A percentile compares a stretch with the other conserved stretches of the same genome.
These are phyloP conservation scores for Morus bassanus DNA, from an alignment of 2,797 vertebrate genomes.

Conservation along the genomic window DNA sequence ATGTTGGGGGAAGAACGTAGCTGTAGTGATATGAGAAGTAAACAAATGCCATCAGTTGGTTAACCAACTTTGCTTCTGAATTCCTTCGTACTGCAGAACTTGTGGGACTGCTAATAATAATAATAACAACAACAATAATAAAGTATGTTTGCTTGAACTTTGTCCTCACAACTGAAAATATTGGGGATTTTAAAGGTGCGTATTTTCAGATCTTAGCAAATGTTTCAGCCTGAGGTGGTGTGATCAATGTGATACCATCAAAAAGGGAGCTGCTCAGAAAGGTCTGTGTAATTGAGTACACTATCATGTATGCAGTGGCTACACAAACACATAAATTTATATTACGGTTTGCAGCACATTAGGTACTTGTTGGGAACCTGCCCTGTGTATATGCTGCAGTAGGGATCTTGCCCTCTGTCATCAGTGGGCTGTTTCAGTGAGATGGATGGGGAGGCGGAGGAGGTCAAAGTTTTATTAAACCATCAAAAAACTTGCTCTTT, in stretches of 20 bases:
- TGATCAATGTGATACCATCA: not conserved
- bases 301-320: not conserved
- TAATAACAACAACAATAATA: not conserved
- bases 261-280: not conserved
- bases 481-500: not conserved
- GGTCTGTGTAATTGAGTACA: not conserved
- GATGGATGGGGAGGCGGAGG: not conserved
- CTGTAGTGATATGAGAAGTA: not conserved
- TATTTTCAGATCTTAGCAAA: not conserved
- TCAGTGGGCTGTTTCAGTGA: not conserved
- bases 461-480: not conserved
- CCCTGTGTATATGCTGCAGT: not conserved
- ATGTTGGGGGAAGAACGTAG: not conserved
- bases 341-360: fast-evolving
- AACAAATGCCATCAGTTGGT: not conserved
- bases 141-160: not conserved
- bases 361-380: not conserved
- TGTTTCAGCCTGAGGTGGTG: not conserved
- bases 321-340: not conserved
- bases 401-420: not conserved
- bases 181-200: not conserved
- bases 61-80: not conserved
- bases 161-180: not conserved
- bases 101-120: not conserved
- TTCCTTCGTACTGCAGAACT: not conserved